Base-by-base conservation (phyloP, 2,797 vertebrate genomes). In the Bradypus variegatus region DNA sequence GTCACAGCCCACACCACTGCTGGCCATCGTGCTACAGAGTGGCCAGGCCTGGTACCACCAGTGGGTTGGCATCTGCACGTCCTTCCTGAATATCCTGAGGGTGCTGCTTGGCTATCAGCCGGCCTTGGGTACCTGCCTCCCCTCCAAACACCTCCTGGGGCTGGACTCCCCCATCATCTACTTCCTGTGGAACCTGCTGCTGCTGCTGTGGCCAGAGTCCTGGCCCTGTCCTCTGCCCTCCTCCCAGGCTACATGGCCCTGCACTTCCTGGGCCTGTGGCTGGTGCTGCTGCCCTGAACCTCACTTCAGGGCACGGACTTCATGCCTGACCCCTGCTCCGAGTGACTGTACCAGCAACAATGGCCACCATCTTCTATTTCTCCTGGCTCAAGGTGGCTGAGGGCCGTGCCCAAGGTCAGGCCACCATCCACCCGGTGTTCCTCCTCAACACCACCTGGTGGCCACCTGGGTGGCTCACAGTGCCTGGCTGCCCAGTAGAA, bases 51-150 rank as follows among this genome's bases (percentile, higher is more conserved):
- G 98, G 65, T 95, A 96, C 0, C 98, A 98, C 62, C 99, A 99
- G 92, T 98, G 97, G 90, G 94, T 99, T 86, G 98, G 98, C 90
- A 97, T 98, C 21, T 96, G 97, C n/a, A 98, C 98, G 0, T 98
- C 98, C 0, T 98, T 98, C 85, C 95, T 98, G 0, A 98, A 98
- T 33, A 98, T 99, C 62, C 98, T 98, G 2, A 99, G 99, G 99
- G 98, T 98, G 50, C 97, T 99, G 76, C 97, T 99, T 88, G 99
- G 99, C 81, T 99, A 99, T 94, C 99, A 99, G 95, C 98, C 98
- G 95, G 98, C 98, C 11, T 97, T 99, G 96, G 98, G 99, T 11
- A 96, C 98, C 95, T 99, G 99, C 97, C 97, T 99, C 18, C 97
- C 97, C 1, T 97, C 98, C 84, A 99, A 99, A 92, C 95, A 97